Evolutionary conservation across 2,888 invertebrate species (phyloP).

Genomic region (Elmis aenea): DNA sequence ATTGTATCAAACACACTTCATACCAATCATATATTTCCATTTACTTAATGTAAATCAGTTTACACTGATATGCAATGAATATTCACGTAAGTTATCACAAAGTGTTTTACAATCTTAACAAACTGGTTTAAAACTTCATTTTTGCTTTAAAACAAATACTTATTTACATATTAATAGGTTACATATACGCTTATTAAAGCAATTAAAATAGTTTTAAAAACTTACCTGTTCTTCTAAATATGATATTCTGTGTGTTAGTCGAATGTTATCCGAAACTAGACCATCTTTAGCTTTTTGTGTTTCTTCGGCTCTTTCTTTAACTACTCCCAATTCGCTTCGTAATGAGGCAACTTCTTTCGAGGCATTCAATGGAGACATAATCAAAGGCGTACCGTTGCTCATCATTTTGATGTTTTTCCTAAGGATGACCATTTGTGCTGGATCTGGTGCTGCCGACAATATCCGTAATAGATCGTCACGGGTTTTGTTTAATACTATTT

Average conservation of each 20-base stretch:
- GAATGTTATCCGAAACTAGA: conserved; percentile 71
- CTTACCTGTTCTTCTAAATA: conserved; percentile 84
- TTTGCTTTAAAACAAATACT: no score
- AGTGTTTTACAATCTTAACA: no score
- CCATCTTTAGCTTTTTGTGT: conserved; percentile 60
- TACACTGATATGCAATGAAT: no score
- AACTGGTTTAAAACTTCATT: no score
- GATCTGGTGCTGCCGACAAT: conserved; percentile 56
- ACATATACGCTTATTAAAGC: neutral
- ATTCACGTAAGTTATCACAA: no score
- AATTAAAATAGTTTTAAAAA: conserved; percentile 38
- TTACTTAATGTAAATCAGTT: no score
- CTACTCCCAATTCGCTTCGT: conserved; percentile 55
- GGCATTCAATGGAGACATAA: conserved; percentile 49
- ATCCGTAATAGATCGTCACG: conserved; percentile 68
- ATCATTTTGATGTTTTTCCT: conserved; percentile 34
- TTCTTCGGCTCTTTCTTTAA: conserved; percentile 58
- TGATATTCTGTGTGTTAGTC: conserved; percentile 81
- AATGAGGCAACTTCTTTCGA: conserved; percentile 51
- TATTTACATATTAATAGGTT: no score
- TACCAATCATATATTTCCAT: no score
- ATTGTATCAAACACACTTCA: no score
- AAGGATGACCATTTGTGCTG: conserved; percentile 62
- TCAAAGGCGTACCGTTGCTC: conserved; percentile 38
- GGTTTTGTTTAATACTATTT: conserved; percentile 62